Percentiles rank a stretch among this genome's conserved stretches.
Evolutionary conservation across 35 echinoderm and acorn worm genomes (phyloP).

Genomic region (Holothuria glaberrima): DNA sequence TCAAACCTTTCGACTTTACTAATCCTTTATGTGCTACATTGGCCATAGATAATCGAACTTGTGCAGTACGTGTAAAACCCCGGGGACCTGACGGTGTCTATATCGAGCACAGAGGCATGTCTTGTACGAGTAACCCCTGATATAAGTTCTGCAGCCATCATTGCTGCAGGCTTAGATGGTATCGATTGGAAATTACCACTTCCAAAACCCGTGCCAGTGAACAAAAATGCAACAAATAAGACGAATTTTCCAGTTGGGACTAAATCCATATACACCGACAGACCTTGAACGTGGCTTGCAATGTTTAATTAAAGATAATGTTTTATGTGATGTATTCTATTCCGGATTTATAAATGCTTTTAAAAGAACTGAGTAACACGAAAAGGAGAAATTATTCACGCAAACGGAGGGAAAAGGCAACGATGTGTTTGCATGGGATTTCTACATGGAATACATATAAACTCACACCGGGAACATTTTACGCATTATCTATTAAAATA

Average conservation of each 20-base stretch:
- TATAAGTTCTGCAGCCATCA: slow-evolving; percentile 47
- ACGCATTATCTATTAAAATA: too few species aligned
- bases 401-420: not conserved
- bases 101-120: slow-evolving; percentile 58
- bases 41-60: slow-evolving; percentile 83
- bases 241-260: not conserved
- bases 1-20: slow-evolving; percentile 25
- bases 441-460: not conserved
- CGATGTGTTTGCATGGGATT: not conserved
- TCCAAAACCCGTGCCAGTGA: not conserved
- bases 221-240: not conserved
- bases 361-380: slow-evolving; percentile 13
- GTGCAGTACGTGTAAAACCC: slow-evolving; percentile 62
- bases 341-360: slow-evolving; percentile 51
- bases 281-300: slow-evolving; percentile 38
- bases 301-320: not conserved
- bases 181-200: too few species aligned
- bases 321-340: slow-evolving; percentile 6
- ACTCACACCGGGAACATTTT: too few species aligned
- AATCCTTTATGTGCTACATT: slow-evolving; percentile 63
- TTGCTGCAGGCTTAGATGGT: too few species aligned
- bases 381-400: slow-evolving; percentile 2
- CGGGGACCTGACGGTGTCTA: slow-evolving; percentile 52
- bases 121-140: slow-evolving; percentile 57
- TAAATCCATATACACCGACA: slow-evolving; percentile 1